Base-by-base conservation (phyloP, 2,888 invertebrate species). In the Lasius fuliginosus region DNA sequence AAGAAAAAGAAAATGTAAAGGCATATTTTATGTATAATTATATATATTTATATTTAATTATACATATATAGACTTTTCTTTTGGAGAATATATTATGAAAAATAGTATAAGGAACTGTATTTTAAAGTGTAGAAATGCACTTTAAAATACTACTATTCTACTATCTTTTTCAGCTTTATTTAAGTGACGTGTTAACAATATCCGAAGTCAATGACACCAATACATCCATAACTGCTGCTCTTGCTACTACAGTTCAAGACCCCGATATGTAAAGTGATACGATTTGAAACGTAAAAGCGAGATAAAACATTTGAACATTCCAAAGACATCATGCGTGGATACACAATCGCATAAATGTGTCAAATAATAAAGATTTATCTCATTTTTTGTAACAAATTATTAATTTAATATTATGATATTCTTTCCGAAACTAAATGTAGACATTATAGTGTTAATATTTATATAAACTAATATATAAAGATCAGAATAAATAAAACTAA, bases 171-270 rank as follows among this genome's bases (percentile, higher is more conserved):
- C n/a, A 81, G 11, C 23, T 67, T 90, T 83, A 88, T 64, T 74
- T 68, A 67, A 64, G 73, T 86, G 86, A 85, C 85, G 49, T 8
- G 85, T 89, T 87, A 86, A 90, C 74, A 86, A 88, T 87, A 87
- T 87, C 68, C 71, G 83, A 85, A 90, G 90, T 90, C 89, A 89
- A 89, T 90, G 90, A 90, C 90, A 90, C 90, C 85, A 90, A 90
- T 88, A 90, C 90, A 88, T 71, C 36, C 74, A 30, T 76, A 86
- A 81, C 65, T 79, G 75, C 33, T 85, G 67, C 83, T n/a, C 49
- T 85, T 69, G 84, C 64, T 84, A 75, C 75, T 85, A 88, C 84
- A 69, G 89, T 90, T 90, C 90, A 88, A 90, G 90, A 90, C 90
- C 89, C 85, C 77, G 90, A 90, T 89, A 90, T 75, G 88, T 86